Conservation (phyloP, 2,113 vertebrate genomes). For the Mastomys coucha region DNA sequence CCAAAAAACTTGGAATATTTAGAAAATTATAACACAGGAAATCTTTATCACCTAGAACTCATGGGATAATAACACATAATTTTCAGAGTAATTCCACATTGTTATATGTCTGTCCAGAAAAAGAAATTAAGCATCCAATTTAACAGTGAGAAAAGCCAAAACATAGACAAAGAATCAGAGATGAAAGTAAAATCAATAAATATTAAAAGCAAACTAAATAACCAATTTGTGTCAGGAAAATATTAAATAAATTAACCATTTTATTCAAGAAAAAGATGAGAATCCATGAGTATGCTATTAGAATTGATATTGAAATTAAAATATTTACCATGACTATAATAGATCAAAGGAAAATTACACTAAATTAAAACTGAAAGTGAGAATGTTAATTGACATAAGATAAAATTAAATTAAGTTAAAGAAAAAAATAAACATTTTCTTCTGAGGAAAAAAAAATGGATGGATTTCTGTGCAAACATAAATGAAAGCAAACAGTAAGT, state of each 20-base stretch:
- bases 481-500: background rate
- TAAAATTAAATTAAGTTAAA: constrained; percentile 8
- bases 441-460: background rate
- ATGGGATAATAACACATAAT: background rate
- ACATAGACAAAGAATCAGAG: background rate
- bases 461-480: background rate
- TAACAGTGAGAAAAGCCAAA: background rate
- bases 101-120: background rate
- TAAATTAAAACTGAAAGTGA: constrained; percentile 18
- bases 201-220: background rate
- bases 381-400: background rate
- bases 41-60: background rate
- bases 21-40: background rate
- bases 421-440: constrained; percentile 22
- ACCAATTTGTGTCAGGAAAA: background rate
- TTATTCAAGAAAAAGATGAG: background rate
- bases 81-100: background rate
- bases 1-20: background rate
- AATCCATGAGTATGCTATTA: background rate
- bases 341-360: background rate
- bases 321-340: background rate
- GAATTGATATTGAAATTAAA: background rate
- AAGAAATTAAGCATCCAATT: background rate
- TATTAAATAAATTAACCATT: background rate
- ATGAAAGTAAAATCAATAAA: background rate